Base-by-base conservation (phyloP, 1,140 invertebrate species). In the Leptinotarsa defecta region DNA sequence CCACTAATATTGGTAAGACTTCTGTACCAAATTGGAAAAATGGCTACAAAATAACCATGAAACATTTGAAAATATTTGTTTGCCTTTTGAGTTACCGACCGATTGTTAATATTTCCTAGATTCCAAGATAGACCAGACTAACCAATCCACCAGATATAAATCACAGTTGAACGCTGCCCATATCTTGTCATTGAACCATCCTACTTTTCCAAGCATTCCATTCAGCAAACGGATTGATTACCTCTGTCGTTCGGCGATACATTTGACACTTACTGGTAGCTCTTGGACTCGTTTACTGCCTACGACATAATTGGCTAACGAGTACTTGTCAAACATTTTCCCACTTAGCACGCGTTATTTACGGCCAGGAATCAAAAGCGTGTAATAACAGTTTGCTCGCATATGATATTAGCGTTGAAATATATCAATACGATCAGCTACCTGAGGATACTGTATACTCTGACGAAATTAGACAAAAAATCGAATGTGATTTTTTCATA, bases 281-380 rank as follows among this genome's bases (percentile, higher is more conserved):
- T 75, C 48, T 24, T 48, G 49, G 52, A 57, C 69, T 70, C 65
- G 68, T 75, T 70, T 48, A 68, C 61, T 57, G n/a, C n/a, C 52
- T 17, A 57, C 52, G 4, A 57, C 49, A 67, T 71, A 76, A 76
- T 76, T 76, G 74, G 68, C 52, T 72, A 76, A 76, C 74, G 57
- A 76, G 43, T 68, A 68, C 68, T 57, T 76, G 74, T 68, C 74
- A 72, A 72, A 52, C 57, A 70, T 75, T 76, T 76, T 71, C 43
- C 70, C 74, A 71, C 61, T 76, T 68, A 68, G n/a, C 52, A 19
- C 2, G 6, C 27, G 68, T 71, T 77, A 79, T 79, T 79, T 79
- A 79, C 74, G 61, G 73, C 62, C 68, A 76, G 78, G 75, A 79
- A 79, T 79, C 78, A 74, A 79, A 79, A 79, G 73, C 75, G 68